Conservation (phyloP, 2,113 vertebrate species). For the Rafetus swinhoei region DNA sequence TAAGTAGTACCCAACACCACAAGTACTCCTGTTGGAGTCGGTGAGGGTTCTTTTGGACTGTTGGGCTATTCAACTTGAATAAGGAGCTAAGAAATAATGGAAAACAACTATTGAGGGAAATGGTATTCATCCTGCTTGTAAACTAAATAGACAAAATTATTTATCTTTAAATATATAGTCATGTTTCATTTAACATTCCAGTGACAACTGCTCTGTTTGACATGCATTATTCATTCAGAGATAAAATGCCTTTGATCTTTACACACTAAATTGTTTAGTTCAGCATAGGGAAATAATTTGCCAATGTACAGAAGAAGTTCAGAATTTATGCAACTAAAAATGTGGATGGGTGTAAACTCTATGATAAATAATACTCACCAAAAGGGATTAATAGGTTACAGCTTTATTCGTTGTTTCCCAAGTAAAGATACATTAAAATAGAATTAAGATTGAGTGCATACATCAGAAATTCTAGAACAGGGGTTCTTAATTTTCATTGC, state of each 20-base stretch:
- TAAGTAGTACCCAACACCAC: neutral
- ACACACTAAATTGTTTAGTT: neutral
- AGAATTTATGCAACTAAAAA: neutral
- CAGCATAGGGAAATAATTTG: neutral
- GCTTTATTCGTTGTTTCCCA: neutral
- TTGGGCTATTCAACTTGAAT: neutral
- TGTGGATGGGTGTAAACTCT: neutral
- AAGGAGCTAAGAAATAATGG: neutral
- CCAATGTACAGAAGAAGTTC: neutral
- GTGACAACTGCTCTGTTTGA: neutral
- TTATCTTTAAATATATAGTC: neutral
- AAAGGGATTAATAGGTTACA: neutral
- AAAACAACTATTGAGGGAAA: neutral
- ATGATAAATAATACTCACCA: neutral
- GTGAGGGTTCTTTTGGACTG: neutral
- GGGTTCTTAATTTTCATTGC: too few species aligned
- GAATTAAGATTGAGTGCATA: neutral
- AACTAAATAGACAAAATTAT: neutral
- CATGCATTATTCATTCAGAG: neutral
- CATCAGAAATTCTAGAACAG: neutral
- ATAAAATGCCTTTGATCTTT: neutral
- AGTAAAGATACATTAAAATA: neutral
- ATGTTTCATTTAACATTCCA: neutral
- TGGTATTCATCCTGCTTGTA: neutral
- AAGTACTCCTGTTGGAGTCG: neutral